Evolutionary conservation across 2,888 invertebrate genomes (phyloP), one percentile per base, ranked within the genome.

Genomic region (Drosophila colorata): DNA sequence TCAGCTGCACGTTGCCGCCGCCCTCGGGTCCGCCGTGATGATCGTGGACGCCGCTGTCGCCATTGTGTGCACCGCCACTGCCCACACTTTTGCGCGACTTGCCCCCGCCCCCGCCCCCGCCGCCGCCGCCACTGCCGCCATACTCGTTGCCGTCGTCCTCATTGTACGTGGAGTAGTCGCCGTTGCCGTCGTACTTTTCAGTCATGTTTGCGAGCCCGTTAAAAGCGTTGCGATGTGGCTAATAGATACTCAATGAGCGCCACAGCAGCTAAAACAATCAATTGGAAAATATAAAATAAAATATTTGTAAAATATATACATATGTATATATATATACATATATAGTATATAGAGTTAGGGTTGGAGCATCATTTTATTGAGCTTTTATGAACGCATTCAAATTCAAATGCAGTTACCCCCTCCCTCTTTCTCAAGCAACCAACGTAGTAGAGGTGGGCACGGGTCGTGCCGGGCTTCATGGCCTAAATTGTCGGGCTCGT

Each of bases 111-210:
- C 11, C 61, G 4, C 60, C 63, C 33, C 89, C 83, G 37, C 51
- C 46, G 0, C 44, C 60, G 7, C 23, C 60, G 0, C 44, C 48
- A 2, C 61, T 53, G 1, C 61, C 44, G 37, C 89, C 87, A 57
- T 91, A n/a, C n/a, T n/a, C 92, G 78, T 92, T 92, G 53, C 92
- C 92, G 78, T 92, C 91, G 47, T 92, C 92, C 65, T 92, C 92
- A 53, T 88, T 90, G 66, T 90, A 91, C 40, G 87, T 76, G 56
- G 92, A 87, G 70, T 91, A 92, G 1, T 55, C 44, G 37, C 89
- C 87, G 56, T 91, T 92, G 57, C 92, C 91, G 56, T 92, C 92
- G 79, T 91, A 92, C 64, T 91, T 85, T 69, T 92, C 92, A 58
- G 92, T 90, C 92, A 92, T 92, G 64, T 87, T 91, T 61, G 20